Percentiles rank a stretch among this genome's conserved stretches.
These are phyloP conservation scores for Eretmodus cyanostictus DNA, from an alignment of 2,113 vertebrate genomes.

Conservation along the genomic window DNA sequence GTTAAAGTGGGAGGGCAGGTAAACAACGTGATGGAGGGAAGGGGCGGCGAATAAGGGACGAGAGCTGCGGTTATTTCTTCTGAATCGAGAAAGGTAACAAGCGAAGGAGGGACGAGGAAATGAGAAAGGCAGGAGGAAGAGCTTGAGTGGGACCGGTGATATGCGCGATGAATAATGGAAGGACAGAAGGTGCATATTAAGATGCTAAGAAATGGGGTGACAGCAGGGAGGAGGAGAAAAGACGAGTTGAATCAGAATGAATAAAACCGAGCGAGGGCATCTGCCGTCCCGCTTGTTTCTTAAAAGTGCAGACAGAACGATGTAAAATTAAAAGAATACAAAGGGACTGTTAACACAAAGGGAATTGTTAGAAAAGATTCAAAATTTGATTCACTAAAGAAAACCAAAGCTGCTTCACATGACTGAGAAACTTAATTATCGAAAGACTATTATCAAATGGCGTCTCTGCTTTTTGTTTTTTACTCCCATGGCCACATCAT, in stretches of 20 bases:
- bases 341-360: not conserved
- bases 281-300: not conserved
- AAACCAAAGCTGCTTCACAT: not conserved
- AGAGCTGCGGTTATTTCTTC: constrained; percentile 1
- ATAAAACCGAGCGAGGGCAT: constrained; percentile 17
- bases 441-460: not conserved
- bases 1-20: constrained; percentile 12
- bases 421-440: constrained; percentile 12
- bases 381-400: constrained; percentile 6
- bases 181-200: constrained; percentile 14
- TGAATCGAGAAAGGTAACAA: constrained; percentile 22
- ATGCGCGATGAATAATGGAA: constrained; percentile 41
- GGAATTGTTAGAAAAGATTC: not conserved
- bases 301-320: not conserved
- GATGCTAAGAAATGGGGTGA: constrained; percentile 3
- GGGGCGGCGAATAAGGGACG: not conserved
- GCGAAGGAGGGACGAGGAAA: not conserved
- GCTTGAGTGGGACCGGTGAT: constrained; percentile 15
- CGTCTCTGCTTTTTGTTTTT: not conserved
- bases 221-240: not conserved
- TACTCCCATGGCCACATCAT: not conserved
- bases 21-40: not conserved
- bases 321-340: not conserved
- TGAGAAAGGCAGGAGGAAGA: constrained; percentile 4
- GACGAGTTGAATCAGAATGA: not conserved